A percentile compares a stretch with the other conserved stretches of the same genome.
These are phyloP conservation scores for Drosophila demipolita DNA, from an alignment of 2,888 invertebrate species.

Conservation along the genomic window DNA sequence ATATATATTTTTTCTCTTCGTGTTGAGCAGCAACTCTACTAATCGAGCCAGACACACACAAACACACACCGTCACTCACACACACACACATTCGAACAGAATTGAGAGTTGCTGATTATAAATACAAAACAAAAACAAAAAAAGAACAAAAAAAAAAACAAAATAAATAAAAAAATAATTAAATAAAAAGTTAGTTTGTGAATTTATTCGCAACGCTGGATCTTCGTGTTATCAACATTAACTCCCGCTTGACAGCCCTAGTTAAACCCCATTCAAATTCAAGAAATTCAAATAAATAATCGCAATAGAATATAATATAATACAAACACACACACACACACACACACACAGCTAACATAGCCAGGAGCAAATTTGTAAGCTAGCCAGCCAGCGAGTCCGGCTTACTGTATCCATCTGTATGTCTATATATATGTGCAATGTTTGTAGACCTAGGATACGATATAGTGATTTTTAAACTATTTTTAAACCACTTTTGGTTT, in stretches of 20 bases:
- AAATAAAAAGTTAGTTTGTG: constrained; percentile 10
- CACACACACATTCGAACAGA: constrained; percentile 9
- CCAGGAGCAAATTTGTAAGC: constrained; percentile 28
- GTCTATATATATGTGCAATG: constrained; percentile 32
- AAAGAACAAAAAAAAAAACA: too few species aligned
- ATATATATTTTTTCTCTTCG: constrained; percentile 50
- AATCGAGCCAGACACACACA: constrained; percentile 15
- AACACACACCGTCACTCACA: constrained; percentile 2
- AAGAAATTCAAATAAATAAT: constrained; percentile 17
- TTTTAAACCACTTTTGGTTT: constrained; percentile 18
- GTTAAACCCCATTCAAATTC: constrained; percentile 11
- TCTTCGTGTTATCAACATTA: constrained; percentile 28
- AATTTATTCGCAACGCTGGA: constrained; percentile 26
- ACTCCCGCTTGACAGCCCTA: constrained; percentile 17
- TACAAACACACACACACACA: constrained; percentile 7
- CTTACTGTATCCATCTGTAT: background rate
- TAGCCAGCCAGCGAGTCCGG: background rate
- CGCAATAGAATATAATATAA: constrained; percentile 37
- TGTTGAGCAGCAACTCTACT: constrained; percentile 50
- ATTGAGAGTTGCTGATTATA: constrained; percentile 22
- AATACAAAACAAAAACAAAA: constrained; percentile 7
- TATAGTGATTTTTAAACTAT: constrained; percentile 18
- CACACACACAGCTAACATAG: constrained; percentile 15
- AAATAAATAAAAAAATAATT: background rate
- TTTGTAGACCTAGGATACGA: constrained; percentile 25